Evolutionary conservation across 2,888 invertebrate species (phyloP), one percentile per base, ranked within the genome.

Genomic region (Tridacna gigas): DNA sequence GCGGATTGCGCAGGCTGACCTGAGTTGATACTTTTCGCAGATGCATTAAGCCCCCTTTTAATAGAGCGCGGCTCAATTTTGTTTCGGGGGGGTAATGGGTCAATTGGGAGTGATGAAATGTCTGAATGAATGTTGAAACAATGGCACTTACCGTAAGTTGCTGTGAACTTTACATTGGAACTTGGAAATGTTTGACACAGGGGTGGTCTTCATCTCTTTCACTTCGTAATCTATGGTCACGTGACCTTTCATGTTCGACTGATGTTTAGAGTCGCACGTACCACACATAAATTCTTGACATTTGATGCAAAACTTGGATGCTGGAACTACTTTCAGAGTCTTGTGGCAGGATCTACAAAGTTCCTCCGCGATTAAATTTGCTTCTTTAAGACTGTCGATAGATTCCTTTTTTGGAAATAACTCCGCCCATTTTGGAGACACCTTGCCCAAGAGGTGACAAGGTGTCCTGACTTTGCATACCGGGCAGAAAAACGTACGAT

Each of bases 301-400:
- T 28, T 84, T 77, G 25, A 67, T 61, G 45, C 87, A 87, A 71
- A 84, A 84, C 65, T 61, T 80, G 12, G 74, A 69, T 0, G 84
- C 87, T 26, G 71, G 80, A 12, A 51, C 66, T 9, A 82, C 65
- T 26, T 82, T 87, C 80, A 81, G 79, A 15, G 82, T 63, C 51
- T 56, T 80, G 9, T 84, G 82, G 51, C 87, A 87, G 0, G 84
- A 79, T 22, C 74, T 78, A 48, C 87, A 87, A 75, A 83, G 77
- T 66, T 87, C 87, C 48, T 87, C 84, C 2, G 84, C 81, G 3
- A 84, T 77, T 12, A 80, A 25, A 15, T 77, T 79, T 26, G 87
- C 87, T 45, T 87, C 84, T 37, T 83, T 84, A 78, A 87, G 80
- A 25, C 77, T 78, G 77, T 87, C 87, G 4, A 87, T 77, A 9